Conservation (phyloP, 2,113 vertebrate genomes). For the Dasyurus viverrinus region DNA sequence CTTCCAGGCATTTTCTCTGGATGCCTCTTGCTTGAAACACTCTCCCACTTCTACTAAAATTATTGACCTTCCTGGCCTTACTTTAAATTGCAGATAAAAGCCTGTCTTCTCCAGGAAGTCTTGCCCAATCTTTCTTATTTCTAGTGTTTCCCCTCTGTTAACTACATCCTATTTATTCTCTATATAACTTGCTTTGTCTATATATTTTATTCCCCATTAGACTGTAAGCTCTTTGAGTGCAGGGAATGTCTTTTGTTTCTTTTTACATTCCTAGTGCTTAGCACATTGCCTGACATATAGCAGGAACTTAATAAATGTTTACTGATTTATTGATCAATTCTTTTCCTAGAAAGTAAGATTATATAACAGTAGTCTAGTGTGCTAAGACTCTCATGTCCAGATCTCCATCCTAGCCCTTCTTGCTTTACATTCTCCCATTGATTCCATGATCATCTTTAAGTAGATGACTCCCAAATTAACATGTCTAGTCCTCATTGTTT, state of each 20-base stretch:
- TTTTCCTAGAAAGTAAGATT: background rate
- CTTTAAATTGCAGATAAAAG: background rate
- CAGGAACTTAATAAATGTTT: background rate
- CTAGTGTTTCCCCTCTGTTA: background rate
- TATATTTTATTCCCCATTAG: background rate
- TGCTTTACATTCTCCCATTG: background rate
- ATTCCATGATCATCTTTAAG: background rate
- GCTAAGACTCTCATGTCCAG: background rate
- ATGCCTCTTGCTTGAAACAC: background rate
- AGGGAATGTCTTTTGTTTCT: background rate
- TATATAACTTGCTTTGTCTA: background rate
- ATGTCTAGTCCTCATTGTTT: no score
- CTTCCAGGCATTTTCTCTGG: background rate
- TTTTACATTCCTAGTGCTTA: background rate
- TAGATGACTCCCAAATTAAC: background rate
- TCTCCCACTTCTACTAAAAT: background rate
- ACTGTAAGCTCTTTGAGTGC: background rate
- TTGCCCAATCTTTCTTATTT: background rate
- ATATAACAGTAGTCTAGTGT: background rate
- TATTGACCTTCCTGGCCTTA: background rate
- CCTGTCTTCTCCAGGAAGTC: background rate
- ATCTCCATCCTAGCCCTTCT: background rate
- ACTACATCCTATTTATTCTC: background rate
- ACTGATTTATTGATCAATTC: background rate
- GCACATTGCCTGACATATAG: background rate